Conservation (phyloP, 2,113 vertebrate species). For the Apaloderma vittatum region DNA sequence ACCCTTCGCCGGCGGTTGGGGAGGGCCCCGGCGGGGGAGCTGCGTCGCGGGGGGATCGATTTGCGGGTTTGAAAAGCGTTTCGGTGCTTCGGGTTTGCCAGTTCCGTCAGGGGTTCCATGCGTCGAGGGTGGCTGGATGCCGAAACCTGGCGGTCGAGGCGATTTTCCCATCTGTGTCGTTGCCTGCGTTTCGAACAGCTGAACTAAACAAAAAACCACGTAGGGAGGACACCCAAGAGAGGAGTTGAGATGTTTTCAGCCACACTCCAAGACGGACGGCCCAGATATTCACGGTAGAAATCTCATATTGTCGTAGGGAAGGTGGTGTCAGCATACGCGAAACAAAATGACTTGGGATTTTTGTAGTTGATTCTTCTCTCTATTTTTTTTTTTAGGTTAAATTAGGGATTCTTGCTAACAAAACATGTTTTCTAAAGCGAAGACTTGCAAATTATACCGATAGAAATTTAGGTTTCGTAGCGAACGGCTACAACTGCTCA, state of each 20-base stretch:
- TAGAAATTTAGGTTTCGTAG: slow-evolving; percentile 11
- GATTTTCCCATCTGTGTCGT: neutral
- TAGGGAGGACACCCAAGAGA: neutral
- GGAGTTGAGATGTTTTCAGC: neutral
- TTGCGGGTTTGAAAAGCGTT: neutral
- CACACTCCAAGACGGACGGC: neutral
- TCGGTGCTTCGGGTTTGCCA: neutral
- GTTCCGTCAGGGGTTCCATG: neutral
- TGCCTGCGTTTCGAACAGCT: neutral
- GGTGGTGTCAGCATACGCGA: neutral
- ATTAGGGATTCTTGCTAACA: slow-evolving; percentile 27
- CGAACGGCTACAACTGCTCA: neutral
- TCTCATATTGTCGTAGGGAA: slow-evolving; percentile 20
- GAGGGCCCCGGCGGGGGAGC: neutral
- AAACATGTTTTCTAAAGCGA: slow-evolving; percentile 56
- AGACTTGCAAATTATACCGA: slow-evolving; percentile 21
- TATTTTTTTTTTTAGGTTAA: slow-evolving; percentile 30
- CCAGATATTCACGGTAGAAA: slow-evolving; percentile 29
- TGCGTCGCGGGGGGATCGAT: neutral
- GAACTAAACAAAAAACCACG: neutral
- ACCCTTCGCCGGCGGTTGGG: neutral
- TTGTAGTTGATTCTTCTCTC: slow-evolving; percentile 22
- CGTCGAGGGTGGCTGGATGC: neutral
- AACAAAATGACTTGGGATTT: neutral
- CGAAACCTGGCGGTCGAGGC: neutral